Conservation (phyloP, 2,888 invertebrate species). For the Xanthia togata region DNA sequence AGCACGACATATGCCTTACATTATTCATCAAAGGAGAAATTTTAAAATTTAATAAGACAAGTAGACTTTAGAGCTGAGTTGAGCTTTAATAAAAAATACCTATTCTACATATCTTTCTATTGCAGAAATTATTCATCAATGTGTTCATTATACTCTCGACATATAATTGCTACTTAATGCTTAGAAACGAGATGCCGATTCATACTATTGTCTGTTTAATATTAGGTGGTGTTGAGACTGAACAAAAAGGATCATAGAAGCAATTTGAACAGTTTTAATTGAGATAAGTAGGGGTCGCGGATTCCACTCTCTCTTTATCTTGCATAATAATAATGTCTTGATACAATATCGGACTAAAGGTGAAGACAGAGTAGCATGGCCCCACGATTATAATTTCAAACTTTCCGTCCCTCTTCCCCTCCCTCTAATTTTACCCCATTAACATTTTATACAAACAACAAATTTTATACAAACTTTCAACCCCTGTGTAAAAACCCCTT, state of each 20-base stretch:
- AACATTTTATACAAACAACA: not conserved
- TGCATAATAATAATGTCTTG: not conserved
- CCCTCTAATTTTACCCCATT: not conserved
- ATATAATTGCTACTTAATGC: slow-evolving; percentile 41
- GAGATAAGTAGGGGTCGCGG: slow-evolving; percentile 17
- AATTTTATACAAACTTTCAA: not conserved
- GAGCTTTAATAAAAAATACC: slow-evolving; percentile 3
- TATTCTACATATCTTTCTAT: not conserved
- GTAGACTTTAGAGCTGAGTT: slow-evolving; percentile 14
- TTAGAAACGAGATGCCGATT: slow-evolving; percentile 29
- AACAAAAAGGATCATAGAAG: slow-evolving; percentile 31
- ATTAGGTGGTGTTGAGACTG: slow-evolving; percentile 27
- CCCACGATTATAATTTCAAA: not conserved
- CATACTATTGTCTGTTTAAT: slow-evolving; percentile 24
- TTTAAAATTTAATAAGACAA: slow-evolving; percentile 43
- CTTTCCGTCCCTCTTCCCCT: not conserved
- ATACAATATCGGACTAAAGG: not conserved
- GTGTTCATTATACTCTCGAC: slow-evolving; percentile 6
- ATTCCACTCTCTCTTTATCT: slow-evolving; percentile 25
- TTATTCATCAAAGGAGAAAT: slow-evolving; percentile 56
- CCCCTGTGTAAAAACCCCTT: not conserved
- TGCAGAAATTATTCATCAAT: slow-evolving; percentile 26
- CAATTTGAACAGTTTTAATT: slow-evolving; percentile 38
- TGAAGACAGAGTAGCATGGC: not conserved
- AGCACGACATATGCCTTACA: slow-evolving; percentile 24